These are phyloP conservation scores for Sinocyclocheilus rhinocerous DNA, from an alignment of 2,113 vertebrate genomes.

Conservation along the genomic window DNA sequence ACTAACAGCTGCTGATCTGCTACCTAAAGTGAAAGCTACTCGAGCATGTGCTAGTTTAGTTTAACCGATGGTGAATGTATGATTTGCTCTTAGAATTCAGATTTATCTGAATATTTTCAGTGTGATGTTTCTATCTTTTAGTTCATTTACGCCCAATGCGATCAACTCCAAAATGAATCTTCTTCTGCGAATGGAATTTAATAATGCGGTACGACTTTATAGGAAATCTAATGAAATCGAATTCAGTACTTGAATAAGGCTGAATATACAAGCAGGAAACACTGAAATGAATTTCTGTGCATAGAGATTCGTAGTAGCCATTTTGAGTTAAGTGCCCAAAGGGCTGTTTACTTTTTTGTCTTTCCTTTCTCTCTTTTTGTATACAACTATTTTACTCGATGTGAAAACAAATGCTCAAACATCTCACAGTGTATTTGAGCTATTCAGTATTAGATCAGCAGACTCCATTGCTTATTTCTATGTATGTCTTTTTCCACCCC, in stretches of 20 bases:
- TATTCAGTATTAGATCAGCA: constrained; percentile 4
- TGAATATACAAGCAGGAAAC: background rate
- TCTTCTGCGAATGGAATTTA: background rate
- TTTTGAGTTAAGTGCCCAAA: constrained; percentile 9
- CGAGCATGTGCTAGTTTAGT: constrained; percentile 67
- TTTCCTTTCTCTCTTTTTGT: background rate
- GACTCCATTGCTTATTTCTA: constrained; percentile 16
- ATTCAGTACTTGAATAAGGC: constrained; percentile 23
- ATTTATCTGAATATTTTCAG: constrained; percentile 39
- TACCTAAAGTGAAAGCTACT: constrained; percentile 41
- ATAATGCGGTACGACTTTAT: background rate
- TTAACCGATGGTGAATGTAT: constrained; percentile 83
- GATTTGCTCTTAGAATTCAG: constrained; percentile 76
- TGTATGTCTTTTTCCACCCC: constrained; percentile 4
- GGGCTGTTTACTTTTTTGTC: constrained; percentile 20
- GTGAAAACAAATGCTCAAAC: constrained; percentile 5
- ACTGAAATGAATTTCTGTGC: constrained; percentile 5
- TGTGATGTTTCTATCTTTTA: constrained; percentile 40
- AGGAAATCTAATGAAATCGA: background rate
- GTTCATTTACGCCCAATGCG: background rate
- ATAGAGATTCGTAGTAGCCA: constrained; percentile 1
- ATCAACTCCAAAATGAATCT: constrained; percentile 16
- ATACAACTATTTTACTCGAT: background rate
- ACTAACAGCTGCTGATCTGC: constrained; percentile 58
- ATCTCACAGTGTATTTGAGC: constrained; percentile 26